phyloP scores from a whole-genome alignment of 2,888 invertebrate species.

The Drosophila infuscata region DNA sequence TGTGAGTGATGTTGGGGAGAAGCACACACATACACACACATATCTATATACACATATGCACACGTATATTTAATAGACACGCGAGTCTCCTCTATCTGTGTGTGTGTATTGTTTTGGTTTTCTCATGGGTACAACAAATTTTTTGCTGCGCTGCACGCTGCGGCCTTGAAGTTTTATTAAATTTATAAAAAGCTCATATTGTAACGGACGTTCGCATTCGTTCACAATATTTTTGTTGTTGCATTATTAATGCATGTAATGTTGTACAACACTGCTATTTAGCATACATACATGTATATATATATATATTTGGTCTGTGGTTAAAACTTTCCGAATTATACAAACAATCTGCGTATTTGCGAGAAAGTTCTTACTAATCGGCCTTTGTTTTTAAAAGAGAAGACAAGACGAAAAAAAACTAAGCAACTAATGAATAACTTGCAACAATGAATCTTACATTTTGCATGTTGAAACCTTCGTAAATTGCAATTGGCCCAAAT shows the following conservation, averaged over 20 bases:
- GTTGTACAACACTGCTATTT: not conserved
- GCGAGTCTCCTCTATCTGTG: constrained; percentile 13
- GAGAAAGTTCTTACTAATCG: not conserved
- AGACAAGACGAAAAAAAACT: not conserved
- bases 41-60: constrained; percentile 22
- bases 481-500: not conserved
- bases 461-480: not conserved
- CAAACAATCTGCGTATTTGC: not conserved
- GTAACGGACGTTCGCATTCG: constrained; percentile 32
- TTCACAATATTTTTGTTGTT: constrained; percentile 20
- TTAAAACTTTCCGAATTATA: constrained; percentile 1
- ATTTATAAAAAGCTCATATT: constrained; percentile 69
- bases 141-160: constrained; percentile 64
- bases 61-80: constrained; percentile 15
- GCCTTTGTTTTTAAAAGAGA: not conserved
- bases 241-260: constrained; percentile 24
- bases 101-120: constrained; percentile 64
- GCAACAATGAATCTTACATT: not conserved
- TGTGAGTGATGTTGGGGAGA: constrained; percentile 55
- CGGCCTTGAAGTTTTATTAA: constrained; percentile 79
- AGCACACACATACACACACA: constrained; percentile 18
- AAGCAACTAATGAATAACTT: not conserved
- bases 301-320: not conserved
- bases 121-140: constrained; percentile 64
- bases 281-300: not conserved